phyloP scores from a whole-genome alignment of 1,140 invertebrate genomes.

The Lysiphlebus fabarum region DNA sequence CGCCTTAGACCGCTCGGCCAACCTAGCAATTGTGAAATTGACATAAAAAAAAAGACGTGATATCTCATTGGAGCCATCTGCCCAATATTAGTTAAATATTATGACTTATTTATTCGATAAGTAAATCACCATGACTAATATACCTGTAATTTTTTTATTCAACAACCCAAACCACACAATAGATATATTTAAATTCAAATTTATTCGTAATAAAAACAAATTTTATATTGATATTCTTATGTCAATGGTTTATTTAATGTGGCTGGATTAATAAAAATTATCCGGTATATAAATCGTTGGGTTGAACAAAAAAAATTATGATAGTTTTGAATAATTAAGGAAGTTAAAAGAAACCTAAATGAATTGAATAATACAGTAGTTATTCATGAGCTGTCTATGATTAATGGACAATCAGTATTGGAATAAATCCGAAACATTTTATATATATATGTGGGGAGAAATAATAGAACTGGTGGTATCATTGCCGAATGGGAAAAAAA shows the following conservation, averaged over 20 bases:
- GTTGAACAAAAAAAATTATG: neutral
- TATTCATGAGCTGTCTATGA: constrained; percentile 28
- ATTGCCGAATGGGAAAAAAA: neutral
- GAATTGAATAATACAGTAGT: constrained; percentile 37
- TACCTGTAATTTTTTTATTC: no score
- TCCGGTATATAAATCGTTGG: neutral
- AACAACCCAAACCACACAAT: no score
- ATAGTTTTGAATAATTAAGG: constrained; percentile 28
- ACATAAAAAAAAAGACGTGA: no score
- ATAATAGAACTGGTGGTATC: neutral
- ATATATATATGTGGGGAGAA: no score
- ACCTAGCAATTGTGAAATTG: constrained; percentile 40
- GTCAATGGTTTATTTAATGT: neutral
- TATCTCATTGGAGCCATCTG: no score
- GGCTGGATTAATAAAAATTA: neutral
- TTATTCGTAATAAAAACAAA: neutral
- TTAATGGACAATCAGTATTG: constrained; percentile 12
- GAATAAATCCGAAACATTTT: neutral
- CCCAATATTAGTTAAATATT: no score
- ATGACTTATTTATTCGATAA: no score
- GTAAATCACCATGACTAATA: no score
- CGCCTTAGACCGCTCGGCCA: constrained; percentile 60
- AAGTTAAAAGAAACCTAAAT: constrained; percentile 26
- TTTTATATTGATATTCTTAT: neutral
- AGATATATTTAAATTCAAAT: no score